These are phyloP conservation scores for Ondatra zibethicus DNA, from an alignment of 2,113 vertebrate species.

Conservation along the genomic window DNA sequence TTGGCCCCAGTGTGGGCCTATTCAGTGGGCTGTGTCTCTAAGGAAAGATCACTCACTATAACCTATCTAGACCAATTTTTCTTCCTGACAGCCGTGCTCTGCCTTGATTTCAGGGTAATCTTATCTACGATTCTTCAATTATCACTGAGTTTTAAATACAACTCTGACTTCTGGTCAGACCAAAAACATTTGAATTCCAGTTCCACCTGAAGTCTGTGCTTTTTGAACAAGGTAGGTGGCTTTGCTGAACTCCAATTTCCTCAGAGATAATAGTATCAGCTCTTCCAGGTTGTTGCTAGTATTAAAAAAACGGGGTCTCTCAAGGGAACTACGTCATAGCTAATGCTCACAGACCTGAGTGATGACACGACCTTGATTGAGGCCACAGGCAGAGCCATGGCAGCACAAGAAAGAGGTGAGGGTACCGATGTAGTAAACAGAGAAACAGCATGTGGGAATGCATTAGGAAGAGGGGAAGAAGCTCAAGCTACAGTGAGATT, in stretches of 20 bases:
- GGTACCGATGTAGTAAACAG: conserved; percentile 11
- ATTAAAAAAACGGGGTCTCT: conserved; percentile 9
- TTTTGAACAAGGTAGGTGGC: not conserved
- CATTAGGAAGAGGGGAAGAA: not conserved
- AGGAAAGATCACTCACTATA: not conserved
- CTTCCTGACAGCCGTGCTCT: not conserved
- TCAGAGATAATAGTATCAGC: not conserved
- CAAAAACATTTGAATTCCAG: not conserved
- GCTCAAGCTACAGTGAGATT: not conserved
- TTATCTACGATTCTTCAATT: not conserved
- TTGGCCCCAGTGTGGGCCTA: not conserved
- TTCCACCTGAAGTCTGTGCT: not conserved
- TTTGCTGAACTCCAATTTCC: not conserved
- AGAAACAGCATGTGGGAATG: not conserved
- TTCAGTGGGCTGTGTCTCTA: not conserved
- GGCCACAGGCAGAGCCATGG: not conserved
- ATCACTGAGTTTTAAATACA: conserved; percentile 11
- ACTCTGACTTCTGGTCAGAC: not conserved
- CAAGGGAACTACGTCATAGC: not conserved
- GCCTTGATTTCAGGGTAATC: conserved; percentile 4
- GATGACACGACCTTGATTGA: conserved; percentile 15
- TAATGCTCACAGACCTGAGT: not conserved
- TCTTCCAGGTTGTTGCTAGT: not conserved
- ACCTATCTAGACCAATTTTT: conserved; percentile 20
- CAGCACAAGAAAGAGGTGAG: not conserved